Evolutionary conservation across 1,140 invertebrate species (phyloP).

Genomic region (Plectus sambesii): DNA sequence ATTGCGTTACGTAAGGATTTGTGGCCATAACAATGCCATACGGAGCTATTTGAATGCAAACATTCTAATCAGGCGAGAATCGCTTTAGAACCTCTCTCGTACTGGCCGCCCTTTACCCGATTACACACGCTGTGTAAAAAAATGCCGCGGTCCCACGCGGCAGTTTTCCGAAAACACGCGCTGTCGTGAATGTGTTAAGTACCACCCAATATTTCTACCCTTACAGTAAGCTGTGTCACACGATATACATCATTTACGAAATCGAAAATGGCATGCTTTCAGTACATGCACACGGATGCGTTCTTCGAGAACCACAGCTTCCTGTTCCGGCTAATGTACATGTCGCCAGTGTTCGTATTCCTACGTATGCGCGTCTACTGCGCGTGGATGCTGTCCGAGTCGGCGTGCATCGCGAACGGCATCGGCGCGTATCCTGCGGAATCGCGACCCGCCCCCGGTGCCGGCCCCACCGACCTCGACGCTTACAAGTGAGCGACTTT

Average conservation of each 20-base stretch:
- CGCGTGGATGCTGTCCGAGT: constrained; percentile 72
- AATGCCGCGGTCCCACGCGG: too few species aligned
- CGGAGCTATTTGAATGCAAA: too few species aligned
- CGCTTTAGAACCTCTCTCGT: too few species aligned
- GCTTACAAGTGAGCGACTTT: constrained; percentile 39
- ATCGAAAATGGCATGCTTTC: constrained; percentile 7
- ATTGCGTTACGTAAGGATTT: too few species aligned
- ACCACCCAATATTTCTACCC: too few species aligned
- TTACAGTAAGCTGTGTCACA: constrained; percentile 1
- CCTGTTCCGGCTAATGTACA: constrained; percentile 67
- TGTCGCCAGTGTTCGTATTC: constrained; percentile 69
- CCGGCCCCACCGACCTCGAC: constrained; percentile 60
- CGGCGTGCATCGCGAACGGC: constrained; percentile 75
- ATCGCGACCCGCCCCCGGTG: constrained; percentile 60
- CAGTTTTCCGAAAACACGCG: too few species aligned
- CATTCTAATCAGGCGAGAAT: too few species aligned
- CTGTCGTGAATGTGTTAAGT: too few species aligned
- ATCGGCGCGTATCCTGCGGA: constrained; percentile 73
- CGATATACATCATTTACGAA: background rate
- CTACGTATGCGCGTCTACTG: constrained; percentile 79
- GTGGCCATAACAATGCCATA: too few species aligned
- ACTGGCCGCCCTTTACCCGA: too few species aligned
- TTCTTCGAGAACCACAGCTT: constrained; percentile 50
- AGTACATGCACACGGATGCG: constrained; percentile 41
- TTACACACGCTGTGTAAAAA: too few species aligned